These are phyloP conservation scores for Tachina fera DNA, from an alignment of 2,888 invertebrate genomes.

Conservation along the genomic window DNA sequence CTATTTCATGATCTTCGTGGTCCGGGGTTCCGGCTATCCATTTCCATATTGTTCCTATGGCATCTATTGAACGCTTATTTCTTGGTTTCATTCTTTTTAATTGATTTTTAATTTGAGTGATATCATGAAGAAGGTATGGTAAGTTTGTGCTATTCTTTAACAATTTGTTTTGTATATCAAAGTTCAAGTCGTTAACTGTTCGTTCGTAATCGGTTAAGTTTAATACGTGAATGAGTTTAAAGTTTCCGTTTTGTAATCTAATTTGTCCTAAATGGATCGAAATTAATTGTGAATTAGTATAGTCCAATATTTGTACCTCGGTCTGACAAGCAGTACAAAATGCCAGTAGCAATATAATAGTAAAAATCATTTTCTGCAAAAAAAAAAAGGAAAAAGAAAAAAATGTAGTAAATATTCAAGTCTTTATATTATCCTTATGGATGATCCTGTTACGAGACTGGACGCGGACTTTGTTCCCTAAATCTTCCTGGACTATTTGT, in stretches of 20 bases:
- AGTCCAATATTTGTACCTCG: slow-evolving; percentile 24
- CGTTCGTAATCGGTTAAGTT: not conserved
- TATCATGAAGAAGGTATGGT: not conserved
- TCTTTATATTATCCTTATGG: slow-evolving; percentile 1
- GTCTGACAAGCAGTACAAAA: not conserved
- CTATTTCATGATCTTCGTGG: slow-evolving; percentile 7
- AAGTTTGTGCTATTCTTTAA: not conserved
- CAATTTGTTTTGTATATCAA: not conserved
- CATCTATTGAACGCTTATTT: not conserved
- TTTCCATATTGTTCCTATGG: not conserved
- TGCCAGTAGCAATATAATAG: not conserved
- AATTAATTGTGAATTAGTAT: slow-evolving; percentile 21
- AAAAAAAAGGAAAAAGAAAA: not conserved
- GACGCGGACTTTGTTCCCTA: not conserved
- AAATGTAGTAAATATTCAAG: not conserved
- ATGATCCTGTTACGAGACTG: not conserved
- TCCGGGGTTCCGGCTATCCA: not conserved
- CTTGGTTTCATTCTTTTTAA: not conserved
- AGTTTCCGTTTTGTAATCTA: slow-evolving; percentile 3
- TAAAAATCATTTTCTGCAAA: not conserved
- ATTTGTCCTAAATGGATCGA: slow-evolving; percentile 1
- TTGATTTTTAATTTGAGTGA: not conserved
- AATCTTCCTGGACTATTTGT: not conserved
- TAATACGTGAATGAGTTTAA: slow-evolving; percentile 3
- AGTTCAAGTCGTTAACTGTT: too few species aligned